Evolutionary conservation across 2,888 invertebrate species (phyloP).

Genomic region (Thymelicus acteon): DNA sequence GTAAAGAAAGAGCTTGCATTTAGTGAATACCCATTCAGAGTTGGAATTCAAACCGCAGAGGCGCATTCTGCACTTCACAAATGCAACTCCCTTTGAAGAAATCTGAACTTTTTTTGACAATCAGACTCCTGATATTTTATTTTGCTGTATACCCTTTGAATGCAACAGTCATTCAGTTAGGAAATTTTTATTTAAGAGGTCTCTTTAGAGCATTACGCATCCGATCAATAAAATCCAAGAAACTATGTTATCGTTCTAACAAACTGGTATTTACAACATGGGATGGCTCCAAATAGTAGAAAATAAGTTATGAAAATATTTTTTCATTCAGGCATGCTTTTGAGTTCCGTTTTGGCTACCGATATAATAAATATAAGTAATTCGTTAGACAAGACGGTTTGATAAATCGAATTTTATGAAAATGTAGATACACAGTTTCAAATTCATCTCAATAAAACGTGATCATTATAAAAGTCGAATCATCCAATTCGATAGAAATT

Average conservation of each 20-base stretch:
- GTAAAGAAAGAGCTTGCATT: constrained; percentile 78
- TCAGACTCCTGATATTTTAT: constrained; percentile 59
- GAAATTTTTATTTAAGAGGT: constrained; percentile 9
- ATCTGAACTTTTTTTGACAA: constrained; percentile 77
- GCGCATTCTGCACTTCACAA: constrained; percentile 61
- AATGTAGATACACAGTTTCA: not conserved
- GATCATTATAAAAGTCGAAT: constrained; percentile 6
- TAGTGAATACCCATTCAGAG: constrained; percentile 82
- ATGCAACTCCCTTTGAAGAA: constrained; percentile 60
- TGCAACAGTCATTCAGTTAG: constrained; percentile 33
- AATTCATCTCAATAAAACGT: not conserved
- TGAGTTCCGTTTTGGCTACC: no score
- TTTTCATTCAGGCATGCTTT: no score
- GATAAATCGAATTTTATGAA: not conserved
- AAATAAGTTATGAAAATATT: no score
- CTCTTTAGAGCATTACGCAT: not conserved
- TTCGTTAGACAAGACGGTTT: no score
- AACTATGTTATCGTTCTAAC: no score
- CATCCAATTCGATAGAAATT: constrained; percentile 20
- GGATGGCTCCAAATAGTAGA: no score
- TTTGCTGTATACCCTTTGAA: constrained; percentile 51
- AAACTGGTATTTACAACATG: no score
- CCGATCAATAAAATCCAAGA: no score
- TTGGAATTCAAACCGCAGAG: constrained; percentile 73
- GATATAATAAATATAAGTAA: no score